These are phyloP conservation scores for Saguinus oedipus DNA, from an alignment of 2,797 vertebrate genomes.

Conservation along the genomic window DNA sequence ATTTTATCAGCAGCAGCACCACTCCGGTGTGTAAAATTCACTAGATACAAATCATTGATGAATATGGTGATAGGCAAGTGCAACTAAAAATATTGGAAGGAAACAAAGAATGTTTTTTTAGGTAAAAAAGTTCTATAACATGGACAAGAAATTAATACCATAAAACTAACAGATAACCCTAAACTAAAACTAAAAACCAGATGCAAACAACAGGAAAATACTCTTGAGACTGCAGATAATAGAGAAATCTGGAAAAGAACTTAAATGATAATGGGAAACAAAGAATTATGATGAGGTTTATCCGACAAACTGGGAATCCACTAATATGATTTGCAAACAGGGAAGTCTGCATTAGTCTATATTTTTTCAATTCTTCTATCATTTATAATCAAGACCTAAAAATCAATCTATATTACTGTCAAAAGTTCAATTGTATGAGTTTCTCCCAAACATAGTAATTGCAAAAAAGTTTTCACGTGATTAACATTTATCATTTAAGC, in stretches of 20 bases:
- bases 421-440: neutral
- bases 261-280: neutral
- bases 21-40: neutral
- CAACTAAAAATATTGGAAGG: neutral
- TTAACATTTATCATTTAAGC: neutral
- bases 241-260: neutral
- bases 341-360: neutral
- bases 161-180: neutral
- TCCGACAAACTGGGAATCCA: neutral
- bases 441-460: neutral
- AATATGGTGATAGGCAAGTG: neutral
- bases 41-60: neutral
- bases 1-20: neutral
- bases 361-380: neutral
- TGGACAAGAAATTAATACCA: neutral
- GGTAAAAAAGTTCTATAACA: neutral
- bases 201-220: neutral
- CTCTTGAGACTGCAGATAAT: neutral
- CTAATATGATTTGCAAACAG: neutral
- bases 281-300: neutral
- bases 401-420: neutral
- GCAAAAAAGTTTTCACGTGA: neutral
- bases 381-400: constrained; percentile 22
- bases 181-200: neutral
- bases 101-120: neutral